Evolutionary conservation across 2,113 vertebrate species (phyloP).

Genomic region (Triplophysa siluroides): DNA sequence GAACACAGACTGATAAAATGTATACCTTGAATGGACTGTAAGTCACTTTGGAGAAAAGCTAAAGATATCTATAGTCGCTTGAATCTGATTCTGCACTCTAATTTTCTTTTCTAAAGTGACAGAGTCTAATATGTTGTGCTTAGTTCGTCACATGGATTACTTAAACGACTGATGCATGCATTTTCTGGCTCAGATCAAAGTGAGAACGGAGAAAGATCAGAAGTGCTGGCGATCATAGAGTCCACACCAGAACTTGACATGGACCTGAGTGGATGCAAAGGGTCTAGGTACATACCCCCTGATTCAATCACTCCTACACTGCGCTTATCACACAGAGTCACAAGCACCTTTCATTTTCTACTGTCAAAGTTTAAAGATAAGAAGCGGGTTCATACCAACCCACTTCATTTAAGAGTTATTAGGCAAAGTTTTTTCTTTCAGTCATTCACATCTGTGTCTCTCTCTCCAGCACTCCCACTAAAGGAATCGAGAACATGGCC

Average conservation of each 20-base stretch:
- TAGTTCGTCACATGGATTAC: not conserved
- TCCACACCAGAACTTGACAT: conserved; percentile 97
- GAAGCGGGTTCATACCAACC: not conserved
- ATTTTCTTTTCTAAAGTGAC: not conserved
- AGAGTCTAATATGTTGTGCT: not conserved
- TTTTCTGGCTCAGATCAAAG: conserved; percentile 68
- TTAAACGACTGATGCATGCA: not conserved
- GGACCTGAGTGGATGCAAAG: conserved; percentile 87
- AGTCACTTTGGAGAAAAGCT: too few species aligned
- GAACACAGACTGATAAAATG: too few species aligned
- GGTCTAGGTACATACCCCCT: conserved; percentile 79
- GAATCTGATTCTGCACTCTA: not conserved
- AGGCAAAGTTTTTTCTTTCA: not conserved
- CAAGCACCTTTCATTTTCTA: not conserved
- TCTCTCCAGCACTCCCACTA: conserved; percentile 86
- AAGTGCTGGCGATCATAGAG: conserved; percentile 96
- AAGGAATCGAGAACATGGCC: conserved; percentile 90
- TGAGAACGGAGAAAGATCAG: conserved; percentile 88
- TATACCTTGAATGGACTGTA: too few species aligned
- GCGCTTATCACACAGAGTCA: not conserved
- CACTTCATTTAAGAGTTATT: not conserved
- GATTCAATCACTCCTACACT: conserved; percentile 10
- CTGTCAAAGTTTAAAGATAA: not conserved
- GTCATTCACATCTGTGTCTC: not conserved
- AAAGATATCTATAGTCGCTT: too few species aligned